Base-by-base conservation (phyloP, 2,888 invertebrate genomes). In the Amphipoea lucens region DNA sequence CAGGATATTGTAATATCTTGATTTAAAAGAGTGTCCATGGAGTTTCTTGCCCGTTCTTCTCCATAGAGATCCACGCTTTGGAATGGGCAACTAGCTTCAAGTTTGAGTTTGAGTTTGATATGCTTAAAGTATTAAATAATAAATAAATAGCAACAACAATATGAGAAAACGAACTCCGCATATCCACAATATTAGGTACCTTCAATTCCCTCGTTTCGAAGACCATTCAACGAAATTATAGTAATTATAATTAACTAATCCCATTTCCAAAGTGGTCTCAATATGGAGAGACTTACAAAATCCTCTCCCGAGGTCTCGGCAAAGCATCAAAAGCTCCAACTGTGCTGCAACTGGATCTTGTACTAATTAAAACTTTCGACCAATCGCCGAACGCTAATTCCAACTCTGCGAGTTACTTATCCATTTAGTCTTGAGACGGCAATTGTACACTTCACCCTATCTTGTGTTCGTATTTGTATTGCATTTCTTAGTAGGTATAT, bases 351-450 rank as follows among this genome's bases (percentile, higher is more conserved):
- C 87, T 88, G 88, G 87, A 89, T 90, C 91, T 88, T 83, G 83
- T 86, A 83, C 90, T 90, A 90, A 90, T 90, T 90, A 90, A 90
- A 90, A 90, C 91, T 90, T 90, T 89, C 84, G 84, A 84, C 89
- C 88, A 88, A 90, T 90, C 85, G 87, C 79, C 79, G 83, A 89
- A 85, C 86, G 88, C 89, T 90, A 89, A 90, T 89, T 89, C 88
- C 81, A 81, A 83, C 74, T 86, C 75, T 74, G 69, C 81, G 69
- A 88, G 82, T 88, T 88, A 88, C 85, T 89, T 87, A 85, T 81
- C 90, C 83, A 82, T 86, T 88, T 81, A 81, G 81, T 87, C 76
- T 88, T 86, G 78, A 82, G 72, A 79, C 67, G 82, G 76, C 82
- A 88, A 89, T 88, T 89, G 87, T 87, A 76, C 82, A 79, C 51